Evolutionary conservation across 2,888 invertebrate genomes (phyloP), one percentile per base, ranked within the genome.

Genomic region (Hecatera dysodea): DNA sequence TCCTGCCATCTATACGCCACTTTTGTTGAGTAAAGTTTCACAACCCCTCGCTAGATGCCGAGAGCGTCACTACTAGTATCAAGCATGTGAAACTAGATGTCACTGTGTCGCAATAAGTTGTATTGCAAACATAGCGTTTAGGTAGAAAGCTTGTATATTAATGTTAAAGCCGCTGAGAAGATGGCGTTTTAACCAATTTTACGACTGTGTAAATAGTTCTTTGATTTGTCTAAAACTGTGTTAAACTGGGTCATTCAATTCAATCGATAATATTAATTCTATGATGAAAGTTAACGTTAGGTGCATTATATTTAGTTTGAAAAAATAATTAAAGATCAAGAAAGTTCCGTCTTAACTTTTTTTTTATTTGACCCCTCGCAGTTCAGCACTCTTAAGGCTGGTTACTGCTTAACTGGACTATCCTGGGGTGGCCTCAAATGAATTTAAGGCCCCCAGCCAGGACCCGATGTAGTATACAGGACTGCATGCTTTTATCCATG

Each of bases 31-130:
- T n/a, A 39, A 5, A 19, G 29, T 72, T 67, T 70, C n/a, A 2
- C 19, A 19, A 69, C 72, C 71, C 81, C 48, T 48, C 52, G 29
- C 69, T n/a, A 85, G 88, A 75, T 85, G 84, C 76, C 83, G 60
- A 6, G 53, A 39, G 8, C 2, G 4, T 9, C 0, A 19, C 9
- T 39, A 19, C 5, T 3, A 2, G 50, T 17, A 29, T 39, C 22
- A 60, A 6, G 0, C 4, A 8, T 2, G 22, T 22, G 2, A 1
- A 52, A 6, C 2, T 1, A 69, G 64, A 73, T 61, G 69, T 42
- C 67, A 12, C 44, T 78, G 15, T 46, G 19, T 7, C 6, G 1
- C 0, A 3, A 8, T 6, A 24, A 9, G 2, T 17, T 42, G 22
- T 29, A 19, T n/a, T 17, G 2, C 22, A 27, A n/a, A 19, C 2